phyloP scores from a whole-genome alignment of 1,140 invertebrate species.

The Euglossa dilemma region DNA sequence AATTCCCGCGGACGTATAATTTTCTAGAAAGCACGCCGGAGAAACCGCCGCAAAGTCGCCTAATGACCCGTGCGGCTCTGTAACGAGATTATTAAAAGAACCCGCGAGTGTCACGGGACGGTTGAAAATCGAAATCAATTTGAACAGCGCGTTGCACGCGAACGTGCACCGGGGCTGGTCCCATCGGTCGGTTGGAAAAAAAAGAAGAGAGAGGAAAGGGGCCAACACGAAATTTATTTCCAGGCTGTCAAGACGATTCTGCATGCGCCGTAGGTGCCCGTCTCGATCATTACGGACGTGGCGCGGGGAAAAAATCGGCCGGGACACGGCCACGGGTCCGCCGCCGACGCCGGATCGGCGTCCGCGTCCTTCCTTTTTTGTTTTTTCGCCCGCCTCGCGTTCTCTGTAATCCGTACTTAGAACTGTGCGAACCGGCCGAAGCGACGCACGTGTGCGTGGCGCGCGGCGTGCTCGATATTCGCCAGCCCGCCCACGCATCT shows the following conservation, averaged over 20 bases:
- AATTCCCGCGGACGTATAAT: background rate
- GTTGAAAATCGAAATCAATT: constrained; percentile 25
- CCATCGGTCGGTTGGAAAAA: background rate
- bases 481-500: constrained; percentile 49
- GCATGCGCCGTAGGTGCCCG: constrained; percentile 66
- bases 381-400: background rate
- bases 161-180: background rate
- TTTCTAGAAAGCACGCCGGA: background rate
- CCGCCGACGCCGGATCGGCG: too few species aligned
- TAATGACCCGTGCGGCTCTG: background rate
- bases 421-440: constrained; percentile 45
- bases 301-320: constrained; percentile 41
- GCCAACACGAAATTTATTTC: constrained; percentile 68
- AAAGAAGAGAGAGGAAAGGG: background rate
- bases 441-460: constrained; percentile 62
- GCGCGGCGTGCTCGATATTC: constrained; percentile 65
- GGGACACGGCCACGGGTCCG: constrained; percentile 34
- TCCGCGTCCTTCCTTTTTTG: constrained; percentile 13
- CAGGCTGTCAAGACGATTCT: constrained; percentile 68
- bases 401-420: constrained; percentile 35
- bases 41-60: background rate
- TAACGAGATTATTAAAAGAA: constrained; percentile 4
- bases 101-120: background rate
- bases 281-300: constrained; percentile 62
- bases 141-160: too few species aligned